Evolutionary conservation across 2,888 invertebrate species (phyloP).

Genomic region (Thecophora atra): DNA sequence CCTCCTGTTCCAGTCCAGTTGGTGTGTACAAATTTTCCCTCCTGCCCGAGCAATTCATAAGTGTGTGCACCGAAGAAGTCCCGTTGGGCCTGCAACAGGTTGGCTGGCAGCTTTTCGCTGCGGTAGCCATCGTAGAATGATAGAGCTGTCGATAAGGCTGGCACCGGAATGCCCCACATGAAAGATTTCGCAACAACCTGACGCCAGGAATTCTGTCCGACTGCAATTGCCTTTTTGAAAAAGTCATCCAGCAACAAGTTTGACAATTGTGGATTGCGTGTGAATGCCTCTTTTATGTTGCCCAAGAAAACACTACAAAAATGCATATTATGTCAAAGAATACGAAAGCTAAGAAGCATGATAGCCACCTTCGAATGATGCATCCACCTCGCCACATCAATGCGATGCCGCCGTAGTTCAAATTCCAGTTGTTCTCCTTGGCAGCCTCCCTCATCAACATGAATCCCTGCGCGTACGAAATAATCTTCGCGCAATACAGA

Average conservation of each 20-base stretch:
- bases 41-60: slow-evolving; percentile 86
- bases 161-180: slow-evolving; percentile 89
- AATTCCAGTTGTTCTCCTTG: slow-evolving; percentile 88
- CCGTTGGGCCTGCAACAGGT: slow-evolving; percentile 94
- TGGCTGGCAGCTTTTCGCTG: slow-evolving; percentile 87
- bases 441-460: slow-evolving; percentile 96
- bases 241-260: slow-evolving; percentile 93
- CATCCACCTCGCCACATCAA: slow-evolving; percentile 99
- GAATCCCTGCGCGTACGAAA: slow-evolving; percentile 98
- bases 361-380: slow-evolving; percentile 84
- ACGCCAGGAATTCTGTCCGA: slow-evolving; percentile 86
- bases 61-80: slow-evolving; percentile 99
- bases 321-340: slow-evolving; percentile 5
- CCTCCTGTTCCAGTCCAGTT: slow-evolving; percentile 99
- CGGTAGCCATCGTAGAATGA: slow-evolving; percentile 98
- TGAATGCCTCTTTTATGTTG: slow-evolving; percentile 93
- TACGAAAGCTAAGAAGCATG: neutral
- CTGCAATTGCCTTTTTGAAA: slow-evolving; percentile 85
- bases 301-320: slow-evolving; percentile 79
- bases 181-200: slow-evolving; percentile 79
- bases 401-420: slow-evolving; percentile 98
- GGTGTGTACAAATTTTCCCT: slow-evolving; percentile 93
- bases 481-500: slow-evolving; percentile 96
- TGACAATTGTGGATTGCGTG: slow-evolving; percentile 83
- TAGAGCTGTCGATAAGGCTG: slow-evolving; percentile 91